Percentiles rank a stretch among this genome's conserved stretches.
phyloP scores from a whole-genome alignment of 2,888 invertebrate genomes.

The Nomada fucata region DNA sequence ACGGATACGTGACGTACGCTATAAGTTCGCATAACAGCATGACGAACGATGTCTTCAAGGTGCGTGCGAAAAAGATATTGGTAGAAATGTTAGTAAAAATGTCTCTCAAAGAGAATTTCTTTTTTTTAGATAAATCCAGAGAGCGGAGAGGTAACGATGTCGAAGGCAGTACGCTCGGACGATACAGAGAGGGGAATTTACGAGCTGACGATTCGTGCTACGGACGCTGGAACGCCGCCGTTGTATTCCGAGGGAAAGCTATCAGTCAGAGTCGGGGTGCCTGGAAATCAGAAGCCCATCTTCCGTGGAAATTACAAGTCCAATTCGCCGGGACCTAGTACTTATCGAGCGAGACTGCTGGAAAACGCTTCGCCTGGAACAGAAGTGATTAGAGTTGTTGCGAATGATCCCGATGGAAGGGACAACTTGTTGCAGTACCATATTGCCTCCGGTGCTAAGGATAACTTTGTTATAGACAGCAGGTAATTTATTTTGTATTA shows the following conservation, averaged over 20 bases:
- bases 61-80: conserved; percentile 32
- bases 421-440: conserved; percentile 89
- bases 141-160: conserved; percentile 89
- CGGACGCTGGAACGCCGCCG: conserved; percentile 90
- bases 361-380: conserved; percentile 90
- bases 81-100: not conserved
- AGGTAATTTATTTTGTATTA: conserved; percentile 84
- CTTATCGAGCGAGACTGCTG: conserved; percentile 89
- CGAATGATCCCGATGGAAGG: conserved; percentile 92
- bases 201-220: conserved; percentile 88
- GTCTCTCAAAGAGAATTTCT: not conserved
- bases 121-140: conserved; percentile 86
- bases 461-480: conserved; percentile 91
- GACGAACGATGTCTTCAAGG: conserved; percentile 85
- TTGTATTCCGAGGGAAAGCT: conserved; percentile 88
- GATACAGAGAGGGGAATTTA: conserved; percentile 91
- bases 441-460: conserved; percentile 90
- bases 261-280: conserved; percentile 90
- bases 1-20: conserved; percentile 88
- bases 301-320: conserved; percentile 90
- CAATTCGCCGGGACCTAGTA: conserved; percentile 87
- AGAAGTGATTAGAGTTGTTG: conserved; percentile 89
- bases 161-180: conserved; percentile 88
- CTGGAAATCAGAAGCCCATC: conserved; percentile 92
- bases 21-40: conserved; percentile 89